Conservation (phyloP, 2,888 invertebrate species). For the Trachelus troglodyta region DNA sequence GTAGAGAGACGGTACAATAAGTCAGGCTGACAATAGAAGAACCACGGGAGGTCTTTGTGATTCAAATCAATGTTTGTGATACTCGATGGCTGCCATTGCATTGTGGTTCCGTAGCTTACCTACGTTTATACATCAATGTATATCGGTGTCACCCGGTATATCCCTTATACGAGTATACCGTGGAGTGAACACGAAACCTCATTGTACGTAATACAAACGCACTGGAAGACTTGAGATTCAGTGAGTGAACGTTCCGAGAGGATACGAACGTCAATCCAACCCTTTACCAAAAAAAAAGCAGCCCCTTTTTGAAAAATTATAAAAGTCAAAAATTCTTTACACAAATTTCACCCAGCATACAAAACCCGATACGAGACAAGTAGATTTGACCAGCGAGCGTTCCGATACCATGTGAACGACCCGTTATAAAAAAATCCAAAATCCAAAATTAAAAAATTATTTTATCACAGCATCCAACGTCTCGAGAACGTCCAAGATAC, state of each 20-base stretch:
- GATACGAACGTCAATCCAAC: no score
- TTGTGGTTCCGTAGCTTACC: constrained; percentile 46
- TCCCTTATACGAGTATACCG: constrained; percentile 8
- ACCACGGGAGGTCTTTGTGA: constrained; percentile 62
- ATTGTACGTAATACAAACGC: constrained; percentile 1
- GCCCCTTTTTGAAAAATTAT: no score
- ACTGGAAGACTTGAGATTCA: background rate
- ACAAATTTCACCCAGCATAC: no score
- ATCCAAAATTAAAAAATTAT: no score
- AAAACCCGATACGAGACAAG: background rate
- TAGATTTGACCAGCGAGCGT: background rate
- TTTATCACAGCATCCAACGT: no score
- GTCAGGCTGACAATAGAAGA: constrained; percentile 56
- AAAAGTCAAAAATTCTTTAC: no score
- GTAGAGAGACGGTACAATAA: constrained; percentile 52
- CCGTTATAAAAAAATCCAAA: no score
- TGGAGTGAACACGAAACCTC: background rate
- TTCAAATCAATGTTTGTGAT: constrained; percentile 65
- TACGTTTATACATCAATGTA: constrained; percentile 26
- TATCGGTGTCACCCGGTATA: constrained; percentile 19
- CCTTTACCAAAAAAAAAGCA: no score
- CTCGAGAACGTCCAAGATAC: no score
- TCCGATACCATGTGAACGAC: background rate
- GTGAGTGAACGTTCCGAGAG: background rate
- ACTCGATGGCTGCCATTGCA: constrained; percentile 51